Evolutionary conservation across 2,113 vertebrate species (phyloP), one percentile per base, ranked within the genome.

Genomic region (Platanista minor): DNA sequence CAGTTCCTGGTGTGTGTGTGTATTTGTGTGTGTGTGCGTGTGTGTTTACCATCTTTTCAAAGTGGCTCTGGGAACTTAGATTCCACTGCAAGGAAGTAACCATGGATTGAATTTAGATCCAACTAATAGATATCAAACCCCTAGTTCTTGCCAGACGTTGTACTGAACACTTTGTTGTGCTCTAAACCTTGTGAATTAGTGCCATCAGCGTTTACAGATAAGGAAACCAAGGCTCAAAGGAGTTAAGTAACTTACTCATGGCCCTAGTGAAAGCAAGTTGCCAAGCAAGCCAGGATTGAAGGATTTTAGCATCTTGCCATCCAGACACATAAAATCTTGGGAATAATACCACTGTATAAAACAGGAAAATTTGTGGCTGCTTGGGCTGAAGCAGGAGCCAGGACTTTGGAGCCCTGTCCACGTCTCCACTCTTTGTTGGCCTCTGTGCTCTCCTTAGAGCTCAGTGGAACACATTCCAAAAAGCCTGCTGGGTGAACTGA

Each of bases 1-100:
- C 90, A 89, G 39, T 54, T 93, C 27, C n/a, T 33, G 25, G 23
- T 31, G 33, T 46, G 69, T 66, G 33, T 43, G 67, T 66, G 31
- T 75, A 15, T 87, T 10, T 90, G 15, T 87, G 13, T 90, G 33
- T 46, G 67, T 66, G 69, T 72, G 39, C 31, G 62, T 66, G 29
- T 41, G 25, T 78, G 17, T 90, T n/a, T 82, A 59, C 36, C 52
- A 94, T 82, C 59, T 96, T 88, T 69, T 81, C 25, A 92, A 27
- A 54, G 67, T 17, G 62, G 39, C 46, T 80, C 83, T 95, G 78
- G 69, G 80, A 84, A 92, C 57, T 91, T 75, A 29, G n/a, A 84
- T 94, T 94, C 74, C 17, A 90, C n/a, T 20, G 61, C 87, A 80
- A 86, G 84, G 86, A 96, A 97, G 72, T 46, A 92, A 27, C 18